A percentile compares a stretch with the other conserved stretches of the same genome.
phyloP scores from a whole-genome alignment of 2,113 vertebrate species.

The Lates calcarifer region DNA sequence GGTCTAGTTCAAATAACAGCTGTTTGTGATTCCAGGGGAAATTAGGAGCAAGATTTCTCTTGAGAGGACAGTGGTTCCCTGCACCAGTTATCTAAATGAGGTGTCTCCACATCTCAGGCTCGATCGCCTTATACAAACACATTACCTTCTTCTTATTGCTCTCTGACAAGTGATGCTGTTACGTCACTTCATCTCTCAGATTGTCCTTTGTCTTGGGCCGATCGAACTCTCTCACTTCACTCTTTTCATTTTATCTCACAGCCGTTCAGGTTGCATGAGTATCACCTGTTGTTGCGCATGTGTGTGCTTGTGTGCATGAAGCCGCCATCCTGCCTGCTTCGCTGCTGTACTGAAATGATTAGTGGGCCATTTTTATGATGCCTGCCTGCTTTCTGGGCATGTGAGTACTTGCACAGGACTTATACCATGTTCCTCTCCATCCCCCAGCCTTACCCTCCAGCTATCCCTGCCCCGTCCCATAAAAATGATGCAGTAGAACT shows the following conservation, averaged over 20 bases:
- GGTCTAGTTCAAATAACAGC: constrained; percentile 96
- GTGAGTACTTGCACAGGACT: constrained; percentile 73
- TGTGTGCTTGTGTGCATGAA: constrained; percentile 55
- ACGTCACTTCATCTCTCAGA: constrained; percentile 33
- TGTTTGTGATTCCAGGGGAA: constrained; percentile 95
- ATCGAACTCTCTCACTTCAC: constrained; percentile 2
- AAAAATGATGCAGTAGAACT: constrained; percentile 74
- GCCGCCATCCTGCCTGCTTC: constrained; percentile 48
- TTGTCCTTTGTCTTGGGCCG: constrained; percentile 26
- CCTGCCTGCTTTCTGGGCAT: constrained; percentile 70
- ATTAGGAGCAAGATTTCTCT: constrained; percentile 93
- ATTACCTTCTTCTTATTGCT: constrained; percentile 22
- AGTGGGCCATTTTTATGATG: constrained; percentile 77
- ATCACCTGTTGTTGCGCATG: constrained; percentile 67
- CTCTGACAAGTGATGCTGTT: constrained; percentile 48
- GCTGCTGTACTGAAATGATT: constrained; percentile 80
- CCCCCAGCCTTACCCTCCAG: constrained; percentile 69
- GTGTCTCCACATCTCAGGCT: constrained; percentile 60
- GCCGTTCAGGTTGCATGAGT: constrained; percentile 39
- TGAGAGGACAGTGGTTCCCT: constrained; percentile 88
- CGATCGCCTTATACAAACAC: constrained; percentile 66
- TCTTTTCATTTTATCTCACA: constrained; percentile 16
- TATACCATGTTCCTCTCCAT: constrained; percentile 56
- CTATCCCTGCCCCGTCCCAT: constrained; percentile 67
- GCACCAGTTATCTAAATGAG: constrained; percentile 88